A percentile compares a stretch with the other conserved stretches of the same genome.
Evolutionary conservation across 1,140 invertebrate species (phyloP).

Genomic region (Pseudachorutes palmiensis): DNA sequence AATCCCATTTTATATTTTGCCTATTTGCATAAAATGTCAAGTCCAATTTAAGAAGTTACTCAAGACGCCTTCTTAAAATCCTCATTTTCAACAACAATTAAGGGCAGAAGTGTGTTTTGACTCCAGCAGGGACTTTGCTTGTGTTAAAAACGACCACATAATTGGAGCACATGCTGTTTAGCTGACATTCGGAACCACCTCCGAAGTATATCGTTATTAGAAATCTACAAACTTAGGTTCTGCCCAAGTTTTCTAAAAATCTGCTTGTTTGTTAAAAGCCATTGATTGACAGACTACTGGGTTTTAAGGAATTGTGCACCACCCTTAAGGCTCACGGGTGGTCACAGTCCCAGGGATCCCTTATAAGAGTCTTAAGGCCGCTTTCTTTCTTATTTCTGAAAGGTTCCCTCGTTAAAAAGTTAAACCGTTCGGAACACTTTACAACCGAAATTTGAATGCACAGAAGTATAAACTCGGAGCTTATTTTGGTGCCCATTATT

Average conservation of each 20-base stretch:
- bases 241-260: too few relatives aligned
- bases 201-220: background rate
- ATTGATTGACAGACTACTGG: slow-evolving; percentile 12
- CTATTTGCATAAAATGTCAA: too few relatives aligned
- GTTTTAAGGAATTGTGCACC: background rate
- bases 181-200: slow-evolving; percentile 4
- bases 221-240: background rate
- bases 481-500: background rate
- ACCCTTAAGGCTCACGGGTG: slow-evolving; percentile 2
- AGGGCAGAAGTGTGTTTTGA: too few relatives aligned
- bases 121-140: too few relatives aligned
- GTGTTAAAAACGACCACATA: background rate
- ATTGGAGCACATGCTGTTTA: slow-evolving; percentile 9
- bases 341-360: background rate
- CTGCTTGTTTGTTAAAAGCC: background rate
- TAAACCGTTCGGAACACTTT: slow-evolving; percentile 12
- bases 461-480: background rate
- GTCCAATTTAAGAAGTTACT: too few relatives aligned
- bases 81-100: too few relatives aligned
- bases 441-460: slow-evolving; percentile 7
- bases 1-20: too few relatives aligned
- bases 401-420: slow-evolving; percentile 5
- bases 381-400: too few relatives aligned
- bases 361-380: too few relatives aligned
- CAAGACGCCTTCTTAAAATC: too few relatives aligned